Evolutionary conservation across 35 echinoderm and acorn worm genomes (phyloP), one percentile per base, ranked within the genome.

Genomic region (Heliocidaris tuberculata): DNA sequence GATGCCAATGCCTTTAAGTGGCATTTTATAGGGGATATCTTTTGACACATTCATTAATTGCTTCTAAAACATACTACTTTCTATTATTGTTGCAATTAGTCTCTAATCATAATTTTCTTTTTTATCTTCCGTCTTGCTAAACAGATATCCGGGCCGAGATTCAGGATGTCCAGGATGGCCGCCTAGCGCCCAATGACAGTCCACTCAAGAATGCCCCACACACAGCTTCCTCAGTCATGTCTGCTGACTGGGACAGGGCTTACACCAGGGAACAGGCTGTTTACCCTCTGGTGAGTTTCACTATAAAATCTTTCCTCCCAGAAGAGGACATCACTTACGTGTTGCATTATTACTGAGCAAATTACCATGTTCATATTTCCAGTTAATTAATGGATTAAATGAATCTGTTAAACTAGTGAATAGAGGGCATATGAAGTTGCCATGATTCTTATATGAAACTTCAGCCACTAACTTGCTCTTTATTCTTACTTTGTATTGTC

Each of bases 191-290:
- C 30, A 93, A 99, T 30, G 94, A 96, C 93, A 99, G 98, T 19
- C 95, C 98, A 3, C 24, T 99, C 21, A 99, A 99, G 85, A 42
- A 96, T 49, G 95, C 98, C 27, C 98, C 98, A 35, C 98, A 99
- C 85, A 95, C 98, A 47, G 86, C 93, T 86, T 32, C 93, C 17
- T 85, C 95, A 7, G 96, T 99, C 31, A 99, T 96, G 94, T 30
- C 94, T 93, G 92, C 49, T 13, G 31, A 92, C n/a, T 99, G 98
- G 98, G 92, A 96, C 50, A 95, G 95, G 59, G 92, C 95, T 0
- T 99, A 99, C 94, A 94, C 94, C 35, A 89, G 98, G 85, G 96
- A 99, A 78, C 95, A 99, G 95, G 98, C 97, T 29, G 98, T 97
- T 16, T 99, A 97, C 93, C 97, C 98, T 85, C 88, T 95, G 95